phyloP scores from a whole-genome alignment of 2,113 vertebrate genomes.

The Cacatua alba region DNA sequence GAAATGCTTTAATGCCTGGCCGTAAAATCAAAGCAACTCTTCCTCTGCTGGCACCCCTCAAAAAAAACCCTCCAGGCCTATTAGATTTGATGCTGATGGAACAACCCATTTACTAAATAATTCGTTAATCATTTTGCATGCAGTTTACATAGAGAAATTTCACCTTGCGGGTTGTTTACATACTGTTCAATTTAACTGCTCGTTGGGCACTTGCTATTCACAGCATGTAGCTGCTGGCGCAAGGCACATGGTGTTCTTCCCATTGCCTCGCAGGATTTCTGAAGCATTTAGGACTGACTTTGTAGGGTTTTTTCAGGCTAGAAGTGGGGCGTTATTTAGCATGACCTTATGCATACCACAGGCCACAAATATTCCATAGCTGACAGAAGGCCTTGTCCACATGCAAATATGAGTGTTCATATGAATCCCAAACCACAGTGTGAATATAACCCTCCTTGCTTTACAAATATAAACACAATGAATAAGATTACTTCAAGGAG shows the following conservation, averaged over 20 bases:
- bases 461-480: not conserved
- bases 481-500: not conserved
- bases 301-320: not conserved
- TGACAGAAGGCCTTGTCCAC: not conserved
- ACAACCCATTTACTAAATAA: not conserved
- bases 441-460: not conserved
- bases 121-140: not conserved
- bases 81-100: not conserved
- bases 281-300: not conserved
- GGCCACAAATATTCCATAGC: not conserved
- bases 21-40: not conserved
- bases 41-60: not conserved
- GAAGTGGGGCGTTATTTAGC: not conserved
- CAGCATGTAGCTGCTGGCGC: not conserved
- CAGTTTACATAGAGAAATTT: constrained; percentile 6
- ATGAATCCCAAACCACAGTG: not conserved
- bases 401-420: not conserved
- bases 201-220: not conserved
- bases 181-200: constrained; percentile 33
- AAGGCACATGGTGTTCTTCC: not conserved
- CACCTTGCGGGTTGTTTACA: not conserved
- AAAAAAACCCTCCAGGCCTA: not conserved
- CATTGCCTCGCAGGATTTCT: not conserved
- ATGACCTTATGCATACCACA: not conserved
- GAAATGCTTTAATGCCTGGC: not conserved